Percentiles rank a stretch among this genome's conserved stretches.
Evolutionary conservation across 2,113 vertebrate species (phyloP).

Genomic region (Urocynchramus pylzowi): DNA sequence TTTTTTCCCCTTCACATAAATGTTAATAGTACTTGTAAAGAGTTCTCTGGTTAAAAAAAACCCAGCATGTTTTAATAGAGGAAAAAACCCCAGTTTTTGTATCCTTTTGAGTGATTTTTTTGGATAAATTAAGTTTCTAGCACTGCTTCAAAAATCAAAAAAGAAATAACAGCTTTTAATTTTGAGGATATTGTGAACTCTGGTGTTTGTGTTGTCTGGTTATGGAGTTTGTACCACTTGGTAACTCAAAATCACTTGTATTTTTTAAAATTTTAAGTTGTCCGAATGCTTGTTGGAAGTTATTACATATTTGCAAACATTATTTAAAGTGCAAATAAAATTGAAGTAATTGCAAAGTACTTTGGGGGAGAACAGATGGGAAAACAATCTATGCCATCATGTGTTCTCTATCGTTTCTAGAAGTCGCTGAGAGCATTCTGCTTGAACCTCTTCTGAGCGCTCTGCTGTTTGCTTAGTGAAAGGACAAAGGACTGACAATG

Average conservation of each 20-base stretch:
- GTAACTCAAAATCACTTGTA: neutral
- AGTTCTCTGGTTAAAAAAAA: neutral
- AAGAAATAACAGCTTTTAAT: neutral
- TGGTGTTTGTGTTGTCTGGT: neutral
- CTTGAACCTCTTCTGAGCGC: neutral
- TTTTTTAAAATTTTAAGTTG: neutral
- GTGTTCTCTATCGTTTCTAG: fast-evolving
- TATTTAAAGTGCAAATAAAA: neutral
- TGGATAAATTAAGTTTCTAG: neutral
- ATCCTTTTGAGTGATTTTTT: neutral
- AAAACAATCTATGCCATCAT: neutral
- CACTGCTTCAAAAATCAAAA: neutral
- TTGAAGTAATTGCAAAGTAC: too few species aligned
- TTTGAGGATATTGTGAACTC: neutral
- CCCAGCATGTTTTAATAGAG: neutral
- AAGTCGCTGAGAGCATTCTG: neutral
- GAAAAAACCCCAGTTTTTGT: fast-evolving
- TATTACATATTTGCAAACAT: neutral
- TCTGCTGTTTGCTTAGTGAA: fast-evolving
- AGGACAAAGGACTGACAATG: neutral
- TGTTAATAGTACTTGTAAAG: neutral
- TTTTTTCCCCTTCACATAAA: neutral
- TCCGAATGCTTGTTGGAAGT: neutral
- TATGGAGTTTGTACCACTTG: neutral
- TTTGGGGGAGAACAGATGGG: neutral